Percentiles rank a stretch among this genome's conserved stretches.
Conservation (phyloP, 2,797 vertebrate genomes). For the Sebastes nivosus region DNA sequence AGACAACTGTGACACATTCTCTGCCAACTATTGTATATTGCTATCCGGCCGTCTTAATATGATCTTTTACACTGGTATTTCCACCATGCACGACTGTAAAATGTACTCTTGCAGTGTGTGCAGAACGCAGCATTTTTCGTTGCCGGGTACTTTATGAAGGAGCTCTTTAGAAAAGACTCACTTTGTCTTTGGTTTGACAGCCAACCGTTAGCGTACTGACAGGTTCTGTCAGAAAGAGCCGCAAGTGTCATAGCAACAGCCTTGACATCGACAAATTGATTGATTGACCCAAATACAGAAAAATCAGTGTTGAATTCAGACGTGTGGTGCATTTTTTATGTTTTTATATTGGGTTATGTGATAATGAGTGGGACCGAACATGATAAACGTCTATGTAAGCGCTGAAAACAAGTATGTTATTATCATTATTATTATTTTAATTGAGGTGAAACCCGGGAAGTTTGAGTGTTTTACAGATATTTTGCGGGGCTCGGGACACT, state of each 20-base stretch:
- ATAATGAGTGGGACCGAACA: not conserved
- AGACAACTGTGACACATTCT: too few species aligned
- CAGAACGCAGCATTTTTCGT: not conserved
- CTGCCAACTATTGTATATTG: not conserved
- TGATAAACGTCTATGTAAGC: not conserved
- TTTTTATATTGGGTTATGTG: not conserved
- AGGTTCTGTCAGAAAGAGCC: not conserved
- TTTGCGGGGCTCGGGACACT: not conserved
- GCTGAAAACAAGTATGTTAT: not conserved
- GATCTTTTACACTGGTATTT: not conserved
- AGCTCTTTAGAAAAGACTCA: not conserved
- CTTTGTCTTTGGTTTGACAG: not conserved
- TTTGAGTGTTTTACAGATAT: not conserved
- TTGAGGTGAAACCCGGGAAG: not conserved
- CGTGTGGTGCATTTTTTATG: not conserved
- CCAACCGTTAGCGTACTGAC: not conserved
- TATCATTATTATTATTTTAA: not conserved
- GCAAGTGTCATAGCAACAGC: not conserved
- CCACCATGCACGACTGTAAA: not conserved
- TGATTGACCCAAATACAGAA: not conserved
- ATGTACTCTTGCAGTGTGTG: not conserved
- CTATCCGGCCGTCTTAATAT: not conserved
- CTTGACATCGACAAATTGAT: too few species aligned
- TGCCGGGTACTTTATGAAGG: not conserved
- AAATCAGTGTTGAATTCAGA: too few species aligned